Conservation (phyloP, 2,888 invertebrate species). For the Athalia cordata region DNA sequence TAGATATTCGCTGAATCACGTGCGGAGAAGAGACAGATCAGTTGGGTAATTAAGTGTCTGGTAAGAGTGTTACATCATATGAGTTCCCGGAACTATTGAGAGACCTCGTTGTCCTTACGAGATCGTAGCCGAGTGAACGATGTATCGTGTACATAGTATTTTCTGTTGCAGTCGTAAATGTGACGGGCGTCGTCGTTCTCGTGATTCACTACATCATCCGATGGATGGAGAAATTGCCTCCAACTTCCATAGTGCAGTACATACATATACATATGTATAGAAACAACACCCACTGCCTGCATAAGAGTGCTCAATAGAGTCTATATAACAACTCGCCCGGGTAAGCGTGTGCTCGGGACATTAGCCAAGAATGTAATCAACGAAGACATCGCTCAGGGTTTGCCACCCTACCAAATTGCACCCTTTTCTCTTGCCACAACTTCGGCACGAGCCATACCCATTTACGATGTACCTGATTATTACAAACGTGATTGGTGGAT, state of each 20-base stretch:
- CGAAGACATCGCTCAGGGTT: constrained; percentile 31
- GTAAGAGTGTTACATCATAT: too few relatives aligned
- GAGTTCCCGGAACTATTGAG: too few relatives aligned
- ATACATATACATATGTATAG: background rate
- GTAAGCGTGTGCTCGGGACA: constrained; percentile 29
- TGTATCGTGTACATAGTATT: background rate
- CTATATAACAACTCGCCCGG: background rate
- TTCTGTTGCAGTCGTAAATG: background rate
- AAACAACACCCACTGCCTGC: background rate
- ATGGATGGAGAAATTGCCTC: constrained; percentile 1
- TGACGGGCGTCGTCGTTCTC: background rate
- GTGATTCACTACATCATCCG: too few relatives aligned
- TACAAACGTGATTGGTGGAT: too few relatives aligned
- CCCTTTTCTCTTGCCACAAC: background rate
- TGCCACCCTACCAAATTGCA: background rate
- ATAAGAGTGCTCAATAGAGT: background rate
- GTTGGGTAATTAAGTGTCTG: too few relatives aligned
- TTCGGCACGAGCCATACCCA: background rate
- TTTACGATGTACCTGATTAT: background rate
- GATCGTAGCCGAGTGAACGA: background rate
- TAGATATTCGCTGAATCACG: too few relatives aligned
- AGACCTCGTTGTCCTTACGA: too few relatives aligned
- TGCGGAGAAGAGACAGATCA: too few relatives aligned
- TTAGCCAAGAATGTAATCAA: constrained; percentile 40
- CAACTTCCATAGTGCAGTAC: background rate